Evolutionary conservation across 2,888 invertebrate genomes (phyloP).

Genomic region (Choristoneura rosaceana): DNA sequence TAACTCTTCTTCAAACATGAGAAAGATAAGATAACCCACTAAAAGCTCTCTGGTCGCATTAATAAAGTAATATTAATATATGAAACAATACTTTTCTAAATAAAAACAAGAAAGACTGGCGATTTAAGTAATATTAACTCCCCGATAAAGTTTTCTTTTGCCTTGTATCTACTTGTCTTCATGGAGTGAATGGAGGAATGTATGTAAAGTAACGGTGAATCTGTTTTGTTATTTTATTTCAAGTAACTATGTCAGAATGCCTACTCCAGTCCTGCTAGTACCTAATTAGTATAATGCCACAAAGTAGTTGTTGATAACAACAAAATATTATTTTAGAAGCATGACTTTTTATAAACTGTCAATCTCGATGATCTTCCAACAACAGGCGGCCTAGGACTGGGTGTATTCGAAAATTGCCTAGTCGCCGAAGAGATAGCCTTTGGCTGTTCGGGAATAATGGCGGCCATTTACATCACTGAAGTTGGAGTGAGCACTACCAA

Average conservation of each 20-base stretch:
- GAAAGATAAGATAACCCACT: neutral
- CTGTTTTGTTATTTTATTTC: neutral
- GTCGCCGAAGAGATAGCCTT: constrained; percentile 95
- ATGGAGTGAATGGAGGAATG: constrained; percentile 2
- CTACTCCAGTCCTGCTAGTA: constrained; percentile 9
- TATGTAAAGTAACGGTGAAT: neutral
- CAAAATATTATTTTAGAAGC: neutral
- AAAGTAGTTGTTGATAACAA: neutral
- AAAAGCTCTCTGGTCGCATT: neutral
- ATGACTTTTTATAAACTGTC: neutral
- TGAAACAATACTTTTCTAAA: neutral
- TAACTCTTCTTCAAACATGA: neutral
- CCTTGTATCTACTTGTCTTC: neutral
- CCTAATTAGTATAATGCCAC: neutral
- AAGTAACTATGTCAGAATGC: neutral
- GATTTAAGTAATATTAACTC: neutral
- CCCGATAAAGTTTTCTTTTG: neutral
- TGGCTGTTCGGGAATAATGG: constrained; percentile 96
- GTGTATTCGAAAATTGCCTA: constrained; percentile 90
- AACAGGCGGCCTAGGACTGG: constrained; percentile 91
- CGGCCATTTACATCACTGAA: constrained; percentile 94
- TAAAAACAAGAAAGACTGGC: neutral
- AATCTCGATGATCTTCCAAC: neutral
- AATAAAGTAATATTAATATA: neutral
- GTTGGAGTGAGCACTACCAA: constrained; percentile 77